A percentile compares a stretch with the other conserved stretches of the same genome.
Evolutionary conservation across 2,888 invertebrate species (phyloP).

Genomic region (Hydrotaea diabolus): DNA sequence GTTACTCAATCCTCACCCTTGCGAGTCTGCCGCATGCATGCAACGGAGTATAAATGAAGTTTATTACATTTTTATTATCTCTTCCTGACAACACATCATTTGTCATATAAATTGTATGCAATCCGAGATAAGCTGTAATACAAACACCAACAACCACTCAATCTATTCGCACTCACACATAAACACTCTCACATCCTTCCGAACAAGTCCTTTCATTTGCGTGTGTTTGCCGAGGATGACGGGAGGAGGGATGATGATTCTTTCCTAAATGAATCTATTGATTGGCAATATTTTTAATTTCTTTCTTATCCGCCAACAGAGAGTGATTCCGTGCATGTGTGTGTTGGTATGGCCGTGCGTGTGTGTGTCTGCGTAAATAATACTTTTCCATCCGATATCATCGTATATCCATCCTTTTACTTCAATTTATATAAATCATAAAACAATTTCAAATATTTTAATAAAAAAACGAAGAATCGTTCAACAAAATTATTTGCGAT

Average conservation of each 20-base stretch:
- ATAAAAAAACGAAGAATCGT: conserved; percentile 13
- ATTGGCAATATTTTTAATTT: conserved; percentile 41
- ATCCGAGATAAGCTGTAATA: conserved; percentile 62
- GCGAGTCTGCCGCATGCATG: not conserved
- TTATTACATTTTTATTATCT: conserved; percentile 67
- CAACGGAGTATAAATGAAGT: conserved; percentile 54
- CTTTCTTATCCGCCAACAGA: not conserved
- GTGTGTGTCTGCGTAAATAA: conserved; percentile 5
- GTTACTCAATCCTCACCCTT: not conserved
- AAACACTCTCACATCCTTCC: not conserved
- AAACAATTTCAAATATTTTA: conserved; percentile 44
- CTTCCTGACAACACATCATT: conserved; percentile 66
- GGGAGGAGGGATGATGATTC: not conserved
- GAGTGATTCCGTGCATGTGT: not conserved
- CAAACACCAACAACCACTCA: conserved; percentile 51
- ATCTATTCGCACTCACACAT: conserved; percentile 18
- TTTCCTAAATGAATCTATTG: conserved; percentile 25
- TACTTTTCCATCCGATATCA: conserved; percentile 26
- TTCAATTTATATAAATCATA: conserved; percentile 35
- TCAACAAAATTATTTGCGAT: conserved; percentile 11
- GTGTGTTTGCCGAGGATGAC: not conserved
- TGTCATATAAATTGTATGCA: conserved; percentile 65
- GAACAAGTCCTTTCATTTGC: not conserved
- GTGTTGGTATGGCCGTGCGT: not conserved
- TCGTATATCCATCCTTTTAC: conserved; percentile 23